Evolutionary conservation across 2,888 invertebrate species (phyloP).

Genomic region (Bibio marci): DNA sequence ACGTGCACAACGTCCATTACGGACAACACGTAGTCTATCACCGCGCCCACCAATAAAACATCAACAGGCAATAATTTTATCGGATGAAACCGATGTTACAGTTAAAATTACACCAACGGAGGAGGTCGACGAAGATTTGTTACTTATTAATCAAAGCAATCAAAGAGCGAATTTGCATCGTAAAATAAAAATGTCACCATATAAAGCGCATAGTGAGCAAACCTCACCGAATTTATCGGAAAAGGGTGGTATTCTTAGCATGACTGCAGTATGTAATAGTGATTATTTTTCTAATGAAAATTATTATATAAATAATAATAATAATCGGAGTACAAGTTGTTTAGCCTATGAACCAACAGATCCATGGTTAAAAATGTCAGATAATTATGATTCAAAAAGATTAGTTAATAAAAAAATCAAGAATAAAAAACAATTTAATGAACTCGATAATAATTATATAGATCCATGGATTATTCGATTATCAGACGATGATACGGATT

Average conservation of each 20-base stretch:
- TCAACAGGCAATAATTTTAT: constrained; percentile 18
- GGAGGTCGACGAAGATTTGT: constrained; percentile 12
- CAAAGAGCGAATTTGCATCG: background rate
- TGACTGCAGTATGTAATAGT: too few relatives aligned
- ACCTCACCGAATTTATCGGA: constrained; percentile 26
- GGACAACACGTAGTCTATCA: constrained; percentile 17
- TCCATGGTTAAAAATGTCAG: constrained; percentile 26
- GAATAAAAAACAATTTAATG: constrained; percentile 8
- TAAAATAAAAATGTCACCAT: constrained; percentile 15
- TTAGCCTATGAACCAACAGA: constrained; percentile 23
- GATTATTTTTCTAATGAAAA: constrained; percentile 16
- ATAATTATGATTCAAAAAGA: constrained; percentile 7
- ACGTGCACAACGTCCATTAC: constrained; percentile 16
- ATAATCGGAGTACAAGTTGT: constrained; percentile 23
- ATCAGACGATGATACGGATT: background rate
- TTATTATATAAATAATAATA: constrained; percentile 13
- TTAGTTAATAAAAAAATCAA: constrained; percentile 1
- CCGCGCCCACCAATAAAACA: constrained; percentile 18
- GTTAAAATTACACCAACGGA: constrained; percentile 18
- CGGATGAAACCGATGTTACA: constrained; percentile 17
- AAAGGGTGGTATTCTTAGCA: constrained; percentile 11
- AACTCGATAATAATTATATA: constrained; percentile 8
- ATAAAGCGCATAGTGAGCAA: constrained; percentile 26
- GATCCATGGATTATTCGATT: constrained; percentile 24
- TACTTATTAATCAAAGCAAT: background rate